phyloP scores from a whole-genome alignment of 2,113 vertebrate genomes.

The Platysteira castanea region DNA sequence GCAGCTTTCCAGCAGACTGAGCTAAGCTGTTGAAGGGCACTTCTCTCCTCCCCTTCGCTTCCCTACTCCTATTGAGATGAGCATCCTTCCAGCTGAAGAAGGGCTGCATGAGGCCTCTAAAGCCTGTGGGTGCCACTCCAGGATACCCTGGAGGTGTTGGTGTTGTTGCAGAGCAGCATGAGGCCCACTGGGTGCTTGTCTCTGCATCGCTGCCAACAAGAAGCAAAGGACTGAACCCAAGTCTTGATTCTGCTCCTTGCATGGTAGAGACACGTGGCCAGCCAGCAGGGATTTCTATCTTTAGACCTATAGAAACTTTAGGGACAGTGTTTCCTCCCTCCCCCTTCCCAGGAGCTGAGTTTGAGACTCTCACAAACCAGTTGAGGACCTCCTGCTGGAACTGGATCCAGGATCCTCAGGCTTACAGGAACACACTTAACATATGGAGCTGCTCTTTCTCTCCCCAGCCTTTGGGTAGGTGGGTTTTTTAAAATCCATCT shows the following conservation, averaged over 20 bases:
- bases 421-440: slow-evolving; percentile 61
- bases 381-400: slow-evolving; percentile 61
- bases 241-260: slow-evolving; percentile 21
- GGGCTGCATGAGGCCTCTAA: slow-evolving; percentile 36
- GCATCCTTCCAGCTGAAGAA: slow-evolving; percentile 50
- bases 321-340: slow-evolving; percentile 47
- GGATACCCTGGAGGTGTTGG: slow-evolving; percentile 1
- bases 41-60: background rate
- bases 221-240: slow-evolving; percentile 44
- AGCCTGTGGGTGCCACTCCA: slow-evolving; percentile 34
- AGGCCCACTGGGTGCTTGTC: background rate
- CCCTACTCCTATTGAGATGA: slow-evolving; percentile 23
- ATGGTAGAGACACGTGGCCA: slow-evolving; percentile 13
- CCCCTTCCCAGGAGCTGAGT: slow-evolving; percentile 33
- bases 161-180: slow-evolving; percentile 19
- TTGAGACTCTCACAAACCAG: slow-evolving; percentile 59
- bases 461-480: slow-evolving; percentile 73
- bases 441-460: slow-evolving; percentile 54
- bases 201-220: slow-evolving; percentile 48
- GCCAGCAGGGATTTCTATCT: slow-evolving; percentile 37
- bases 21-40: slow-evolving; percentile 38
- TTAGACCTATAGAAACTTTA: slow-evolving; percentile 33
- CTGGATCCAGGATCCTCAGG: slow-evolving; percentile 52
- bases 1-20: slow-evolving; percentile 35
- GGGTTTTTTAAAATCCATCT: slow-evolving; percentile 74